Evolutionary conservation across 2,888 invertebrate species (phyloP), one percentile per base, ranked within the genome.

Genomic region (Neocrepidodera transversa): DNA sequence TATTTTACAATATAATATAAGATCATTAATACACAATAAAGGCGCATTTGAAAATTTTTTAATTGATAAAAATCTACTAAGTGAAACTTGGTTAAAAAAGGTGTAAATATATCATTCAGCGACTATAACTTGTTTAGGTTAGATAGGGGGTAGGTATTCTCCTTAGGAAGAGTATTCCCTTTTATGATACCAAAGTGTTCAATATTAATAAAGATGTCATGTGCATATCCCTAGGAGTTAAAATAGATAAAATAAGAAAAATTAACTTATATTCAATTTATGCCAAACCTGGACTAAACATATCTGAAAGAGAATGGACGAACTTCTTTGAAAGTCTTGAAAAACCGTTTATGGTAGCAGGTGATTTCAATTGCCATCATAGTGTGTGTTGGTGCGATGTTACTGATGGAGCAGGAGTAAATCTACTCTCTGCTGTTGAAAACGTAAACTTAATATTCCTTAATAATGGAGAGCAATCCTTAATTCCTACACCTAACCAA

Each of bases 321-420:
- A 13, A 14, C 5, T 28, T 45, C 28, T 45, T 45, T 45, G 2
- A 14, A 14, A 45, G 45, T 4, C 13, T 43, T 3, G 23, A 45
- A 45, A 45, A 28, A 45, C 45, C 45, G 28, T 45, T 45, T 45
- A 7, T 26, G 2, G 23, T 43, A 43, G 43, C 11, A 13, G 43
- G 43, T 1, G 43, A 43, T 7, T 43, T 43, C 1, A 43, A 43
- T 23, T 43, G 43, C 23, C 43, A 43, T 10, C 43, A 43, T 43
- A 23, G 3, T 11, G 14, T 4, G 20, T 18, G 17, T 6, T 6
- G 38, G 8, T 32, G 32, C 14, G 32, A 47, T 10, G 11, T 10
- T 11, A 30, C n/a, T n/a, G n/a, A n/a, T n/a, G n/a, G n/a, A n/a
- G n/a, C n/a, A n/a, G n/a, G n/a, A n/a, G n/a, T n/a, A 1, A 18